These are phyloP conservation scores for Gallirallus australis DNA, from an alignment of 2,797 vertebrate genomes.

Conservation along the genomic window DNA sequence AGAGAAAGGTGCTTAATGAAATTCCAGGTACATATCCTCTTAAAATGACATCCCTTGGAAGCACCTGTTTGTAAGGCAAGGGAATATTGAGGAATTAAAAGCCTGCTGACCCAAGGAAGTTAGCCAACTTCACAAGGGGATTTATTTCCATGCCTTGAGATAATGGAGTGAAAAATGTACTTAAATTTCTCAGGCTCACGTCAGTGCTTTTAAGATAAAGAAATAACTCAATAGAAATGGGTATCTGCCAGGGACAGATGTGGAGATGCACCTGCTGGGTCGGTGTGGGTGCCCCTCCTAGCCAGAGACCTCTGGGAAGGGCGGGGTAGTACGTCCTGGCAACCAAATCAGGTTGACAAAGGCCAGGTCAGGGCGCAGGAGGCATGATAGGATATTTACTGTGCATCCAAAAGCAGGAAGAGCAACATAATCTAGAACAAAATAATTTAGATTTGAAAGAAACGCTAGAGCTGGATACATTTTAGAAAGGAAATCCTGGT, in stretches of 20 bases:
- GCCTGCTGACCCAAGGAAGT: not conserved
- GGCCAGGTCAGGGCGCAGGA: not conserved
- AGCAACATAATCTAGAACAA: not conserved
- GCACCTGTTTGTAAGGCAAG: slow-evolving; percentile 41
- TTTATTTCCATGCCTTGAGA: slow-evolving; percentile 13
- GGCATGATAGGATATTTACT: not conserved
- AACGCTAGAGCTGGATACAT: not conserved
- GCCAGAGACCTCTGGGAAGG: not conserved
- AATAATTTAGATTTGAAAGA: not conserved
- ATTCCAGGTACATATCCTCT: slow-evolving; percentile 55
- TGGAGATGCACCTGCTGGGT: not conserved
- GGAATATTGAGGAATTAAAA: slow-evolving; percentile 20
- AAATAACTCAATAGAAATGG: not conserved
- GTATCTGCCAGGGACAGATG: not conserved
- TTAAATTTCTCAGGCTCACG: not conserved
- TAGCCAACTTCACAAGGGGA: not conserved
- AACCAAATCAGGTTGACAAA: not conserved
- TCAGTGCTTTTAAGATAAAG: not conserved
- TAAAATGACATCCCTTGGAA: slow-evolving; percentile 50
- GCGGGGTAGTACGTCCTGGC: not conserved
- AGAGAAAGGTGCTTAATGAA: slow-evolving; percentile 62
- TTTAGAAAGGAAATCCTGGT: not conserved
- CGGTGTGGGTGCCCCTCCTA: not conserved
- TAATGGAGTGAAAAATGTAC: not conserved
- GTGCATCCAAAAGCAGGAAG: not conserved